Evolutionary conservation across 2,888 invertebrate genomes (phyloP).

Genomic region (Sympetrum striolatum): DNA sequence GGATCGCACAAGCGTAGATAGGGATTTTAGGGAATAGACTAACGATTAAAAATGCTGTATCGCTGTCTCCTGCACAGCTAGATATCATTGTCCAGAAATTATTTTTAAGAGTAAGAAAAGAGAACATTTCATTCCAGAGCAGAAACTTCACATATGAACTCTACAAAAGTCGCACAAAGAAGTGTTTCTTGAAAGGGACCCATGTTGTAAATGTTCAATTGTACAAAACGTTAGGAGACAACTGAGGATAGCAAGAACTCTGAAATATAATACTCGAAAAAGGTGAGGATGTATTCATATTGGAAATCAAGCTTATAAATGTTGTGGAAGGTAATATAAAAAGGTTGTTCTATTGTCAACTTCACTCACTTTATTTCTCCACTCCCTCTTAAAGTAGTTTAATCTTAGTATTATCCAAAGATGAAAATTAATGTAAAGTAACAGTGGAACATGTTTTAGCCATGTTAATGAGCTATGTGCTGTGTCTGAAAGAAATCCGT

Average conservation of each 20-base stretch:
- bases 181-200: constrained; percentile 34
- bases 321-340: constrained; percentile 4
- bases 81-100: constrained; percentile 29
- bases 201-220: constrained; percentile 18
- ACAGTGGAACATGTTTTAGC: not conserved
- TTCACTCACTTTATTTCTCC: constrained; percentile 8
- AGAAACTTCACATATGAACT: constrained; percentile 31
- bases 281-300: not conserved
- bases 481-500: not conserved
- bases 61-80: constrained; percentile 37
- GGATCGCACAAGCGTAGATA: constrained; percentile 37
- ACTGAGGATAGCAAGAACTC: not conserved
- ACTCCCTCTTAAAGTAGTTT: not conserved
- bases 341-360: not conserved
- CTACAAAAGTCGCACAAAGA: constrained; percentile 33
- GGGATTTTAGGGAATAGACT: constrained; percentile 20
- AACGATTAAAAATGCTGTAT: constrained; percentile 15
- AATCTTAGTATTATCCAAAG: constrained; percentile 13
- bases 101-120: constrained; percentile 7
- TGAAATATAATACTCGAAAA: not conserved
- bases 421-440: not conserved
- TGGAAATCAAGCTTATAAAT: constrained; percentile 9
- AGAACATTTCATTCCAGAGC: constrained; percentile 4
- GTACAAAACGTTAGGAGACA: not conserved
- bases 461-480: constrained; percentile 19